Conservation (phyloP, 2,113 vertebrate genomes). For the Coryphaenoides rupestris region DNA sequence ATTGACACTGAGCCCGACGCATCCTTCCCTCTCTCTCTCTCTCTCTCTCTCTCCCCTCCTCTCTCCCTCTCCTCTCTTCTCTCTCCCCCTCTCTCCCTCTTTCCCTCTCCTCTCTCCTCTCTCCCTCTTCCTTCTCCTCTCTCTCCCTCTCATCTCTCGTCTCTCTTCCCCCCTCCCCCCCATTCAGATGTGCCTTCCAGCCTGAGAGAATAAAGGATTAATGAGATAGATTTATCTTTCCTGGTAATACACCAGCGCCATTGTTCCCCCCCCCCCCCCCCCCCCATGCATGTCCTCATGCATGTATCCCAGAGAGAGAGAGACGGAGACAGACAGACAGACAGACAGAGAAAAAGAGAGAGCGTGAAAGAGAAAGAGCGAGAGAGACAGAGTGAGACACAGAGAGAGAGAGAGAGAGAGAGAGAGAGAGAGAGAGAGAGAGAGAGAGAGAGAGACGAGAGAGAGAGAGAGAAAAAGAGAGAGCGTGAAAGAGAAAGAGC, state of each 20-base stretch:
- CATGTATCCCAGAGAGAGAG: constrained; percentile 61
- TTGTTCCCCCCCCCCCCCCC: no score
- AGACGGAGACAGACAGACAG: constrained; percentile 7
- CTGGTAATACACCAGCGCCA: constrained; percentile 60
- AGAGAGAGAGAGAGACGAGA: no score
- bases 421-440: no score
- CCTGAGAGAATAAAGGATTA: constrained; percentile 71
- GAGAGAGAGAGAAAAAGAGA: no score
- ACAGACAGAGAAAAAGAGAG: constrained; percentile 23
- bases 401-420: no score
- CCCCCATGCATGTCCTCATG: constrained; percentile 61
- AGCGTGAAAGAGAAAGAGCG: no score
- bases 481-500: no score
- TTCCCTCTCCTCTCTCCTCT: constrained; percentile 66
- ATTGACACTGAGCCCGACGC: constrained; percentile 49
- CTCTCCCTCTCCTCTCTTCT: no score
- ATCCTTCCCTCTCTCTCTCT: constrained; percentile 42
- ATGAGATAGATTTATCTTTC: constrained; percentile 78
- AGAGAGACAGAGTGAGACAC: no score
- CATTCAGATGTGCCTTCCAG: constrained; percentile 65
- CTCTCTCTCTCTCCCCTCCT: constrained; percentile 24
- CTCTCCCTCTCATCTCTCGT: no score
- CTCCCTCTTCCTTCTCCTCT: no score
- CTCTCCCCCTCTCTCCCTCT: constrained; percentile 16
- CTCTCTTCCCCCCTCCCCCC: no score